These are phyloP conservation scores for Enteromius afrohamiltoni DNA, from an alignment of 2,797 vertebrate genomes.

Conservation along the genomic window DNA sequence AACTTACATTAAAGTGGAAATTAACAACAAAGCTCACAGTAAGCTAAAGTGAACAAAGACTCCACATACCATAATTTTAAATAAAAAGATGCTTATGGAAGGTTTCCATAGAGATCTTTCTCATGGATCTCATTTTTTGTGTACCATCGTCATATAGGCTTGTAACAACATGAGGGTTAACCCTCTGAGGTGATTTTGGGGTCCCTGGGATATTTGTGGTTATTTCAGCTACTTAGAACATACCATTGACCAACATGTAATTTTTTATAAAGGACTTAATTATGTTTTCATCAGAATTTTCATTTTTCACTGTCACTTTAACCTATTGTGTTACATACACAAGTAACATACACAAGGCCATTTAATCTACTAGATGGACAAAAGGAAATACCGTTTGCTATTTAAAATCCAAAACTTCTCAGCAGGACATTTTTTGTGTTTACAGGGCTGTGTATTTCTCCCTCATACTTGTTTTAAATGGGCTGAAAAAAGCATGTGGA, in stretches of 20 bases:
- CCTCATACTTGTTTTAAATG: conserved; percentile 37
- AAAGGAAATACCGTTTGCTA: background rate
- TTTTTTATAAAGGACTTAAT: background rate
- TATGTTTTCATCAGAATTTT: background rate
- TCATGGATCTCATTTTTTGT: background rate
- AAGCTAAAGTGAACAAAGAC: background rate
- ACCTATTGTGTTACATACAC: background rate
- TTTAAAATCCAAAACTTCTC: background rate
- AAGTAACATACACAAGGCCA: background rate
- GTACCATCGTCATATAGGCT: background rate
- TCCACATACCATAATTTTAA: background rate
- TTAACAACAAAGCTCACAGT: background rate
- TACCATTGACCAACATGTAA: no score
- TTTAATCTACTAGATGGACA: background rate
- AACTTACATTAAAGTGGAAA: background rate
- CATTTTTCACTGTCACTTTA: background rate
- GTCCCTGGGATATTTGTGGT: no score
- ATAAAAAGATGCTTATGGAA: background rate
- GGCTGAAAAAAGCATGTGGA: background rate
- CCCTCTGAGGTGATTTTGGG: no score
- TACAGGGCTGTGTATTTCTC: conserved; percentile 27
- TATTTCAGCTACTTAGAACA: no score
- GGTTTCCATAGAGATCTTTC: conserved; percentile 1
- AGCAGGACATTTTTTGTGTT: conserved; percentile 27
- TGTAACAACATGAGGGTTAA: background rate